Percentiles rank a stretch among this genome's conserved stretches.
Conservation (phyloP, 35 echinoderm and acorn worm genomes). For the Ptychodera flava region DNA sequence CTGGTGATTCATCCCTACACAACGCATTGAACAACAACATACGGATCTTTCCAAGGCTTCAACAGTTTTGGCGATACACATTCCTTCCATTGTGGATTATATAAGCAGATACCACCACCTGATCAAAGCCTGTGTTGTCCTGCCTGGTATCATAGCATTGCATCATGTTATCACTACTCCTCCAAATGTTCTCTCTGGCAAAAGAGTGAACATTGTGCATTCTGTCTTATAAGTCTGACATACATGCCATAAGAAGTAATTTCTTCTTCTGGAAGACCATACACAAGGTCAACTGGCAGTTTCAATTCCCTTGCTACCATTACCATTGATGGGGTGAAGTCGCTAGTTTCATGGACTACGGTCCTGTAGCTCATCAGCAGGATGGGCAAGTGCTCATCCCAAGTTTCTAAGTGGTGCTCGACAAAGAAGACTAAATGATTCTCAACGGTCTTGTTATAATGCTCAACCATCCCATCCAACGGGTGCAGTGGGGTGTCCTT, state of each 20-base stretch:
- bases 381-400: constrained; percentile 42
- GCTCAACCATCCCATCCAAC: constrained; percentile 40
- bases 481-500: constrained; percentile 32
- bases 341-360: constrained; percentile 31
- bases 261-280: not conserved
- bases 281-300: constrained; percentile 35
- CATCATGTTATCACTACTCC: not conserved
- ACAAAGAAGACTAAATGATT: constrained; percentile 20
- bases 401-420: constrained; percentile 16
- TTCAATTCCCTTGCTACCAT: constrained; percentile 45
- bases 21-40: constrained; percentile 18
- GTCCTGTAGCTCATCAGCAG: constrained; percentile 45
- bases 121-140: not conserved
- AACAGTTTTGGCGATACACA: constrained; percentile 39
- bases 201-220: not conserved
- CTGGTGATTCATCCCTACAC: not conserved
- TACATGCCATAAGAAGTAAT: not conserved
- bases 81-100: constrained; percentile 13
- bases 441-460: constrained; percentile 27
- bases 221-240: not conserved
- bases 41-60: constrained; percentile 30
- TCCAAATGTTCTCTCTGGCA: constrained; percentile 6
- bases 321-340: constrained; percentile 31
- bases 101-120: constrained; percentile 35
- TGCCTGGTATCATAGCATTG: constrained; percentile 21